Evolutionary conservation across 1,140 invertebrate species (phyloP), one percentile per base, ranked within the genome.

Genomic region (Pseudomyrmex pallidus): DNA sequence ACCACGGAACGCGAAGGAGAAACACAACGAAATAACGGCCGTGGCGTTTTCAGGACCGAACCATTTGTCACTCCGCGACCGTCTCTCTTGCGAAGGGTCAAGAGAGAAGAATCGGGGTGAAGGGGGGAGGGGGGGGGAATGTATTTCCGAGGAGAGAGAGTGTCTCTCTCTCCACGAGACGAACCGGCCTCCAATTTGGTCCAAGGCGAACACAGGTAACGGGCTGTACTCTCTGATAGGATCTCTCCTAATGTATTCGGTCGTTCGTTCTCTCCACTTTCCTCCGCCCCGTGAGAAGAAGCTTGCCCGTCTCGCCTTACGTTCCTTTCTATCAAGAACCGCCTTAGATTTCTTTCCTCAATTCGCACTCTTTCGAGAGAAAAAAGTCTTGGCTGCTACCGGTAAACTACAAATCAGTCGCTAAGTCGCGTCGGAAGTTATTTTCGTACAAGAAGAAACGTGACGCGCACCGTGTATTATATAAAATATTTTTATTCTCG

Each of bases 221-320:
- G 88, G 86, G 83, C 78, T 87, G 84, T 89, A 87, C 74, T 63
- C 70, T 56, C 56, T 46, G 90, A 91, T 91, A 91, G 80, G 80
- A 91, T 91, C 90, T 90, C 68, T 83, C 59, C 85, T 90, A 91
- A 91, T 90, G 86, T 91, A 91, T 91, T 91, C 86, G 84, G 46
- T 66, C 83, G 54, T 85, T 82, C 87, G 74, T 76, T 74, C 35
- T 56, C 9, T 46, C 46, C 48, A n/a, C 54, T 48, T 35, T 20
- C 44, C 77, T 67, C 48, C 25, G n/a, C 74, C 48, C 64, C 22
- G 20, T 35, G 35, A 35, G 35, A 20, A 48, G 44, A 72, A 80
- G 56, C 20, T 78, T 56, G 54, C 52, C 64, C 64, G 25, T 80
- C 76, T 72, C 68, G 56, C 8, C 44, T 57, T 46, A 46, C 63